These are phyloP conservation scores for Rhopalosiphum padi DNA, from an alignment of 1,140 invertebrate genomes.

Conservation along the genomic window DNA sequence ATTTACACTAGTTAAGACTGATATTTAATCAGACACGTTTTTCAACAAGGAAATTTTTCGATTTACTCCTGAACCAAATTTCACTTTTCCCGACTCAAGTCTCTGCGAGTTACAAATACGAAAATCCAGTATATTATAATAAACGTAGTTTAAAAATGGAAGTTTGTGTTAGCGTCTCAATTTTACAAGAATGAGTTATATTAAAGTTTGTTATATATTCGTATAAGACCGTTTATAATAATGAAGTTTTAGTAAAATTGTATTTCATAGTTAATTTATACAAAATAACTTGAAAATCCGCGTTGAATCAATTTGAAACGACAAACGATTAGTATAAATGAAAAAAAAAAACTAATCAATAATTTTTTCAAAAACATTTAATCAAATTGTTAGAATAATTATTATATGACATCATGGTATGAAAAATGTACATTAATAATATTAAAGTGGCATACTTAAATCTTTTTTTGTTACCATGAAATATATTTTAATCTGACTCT, in stretches of 20 bases:
- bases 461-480: background rate
- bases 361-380: background rate
- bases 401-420: background rate
- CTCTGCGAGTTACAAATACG: no score
- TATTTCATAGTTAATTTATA: background rate
- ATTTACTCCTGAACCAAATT: no score
- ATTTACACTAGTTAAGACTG: no score
- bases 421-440: conserved; percentile 5
- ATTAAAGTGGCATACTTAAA: background rate
- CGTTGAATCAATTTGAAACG: background rate
- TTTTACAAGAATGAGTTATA: background rate
- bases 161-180: background rate
- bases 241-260: background rate
- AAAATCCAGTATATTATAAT: no score
- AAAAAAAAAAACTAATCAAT: background rate
- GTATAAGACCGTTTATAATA: background rate
- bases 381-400: background rate
- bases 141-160: background rate
- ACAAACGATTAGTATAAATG: background rate
- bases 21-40: no score
- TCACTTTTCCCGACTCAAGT: no score
- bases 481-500: background rate
- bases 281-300: background rate
- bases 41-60: no score
- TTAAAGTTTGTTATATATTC: background rate